phyloP scores from a whole-genome alignment of 2,797 vertebrate genomes.

The Alauda arvensis region DNA sequence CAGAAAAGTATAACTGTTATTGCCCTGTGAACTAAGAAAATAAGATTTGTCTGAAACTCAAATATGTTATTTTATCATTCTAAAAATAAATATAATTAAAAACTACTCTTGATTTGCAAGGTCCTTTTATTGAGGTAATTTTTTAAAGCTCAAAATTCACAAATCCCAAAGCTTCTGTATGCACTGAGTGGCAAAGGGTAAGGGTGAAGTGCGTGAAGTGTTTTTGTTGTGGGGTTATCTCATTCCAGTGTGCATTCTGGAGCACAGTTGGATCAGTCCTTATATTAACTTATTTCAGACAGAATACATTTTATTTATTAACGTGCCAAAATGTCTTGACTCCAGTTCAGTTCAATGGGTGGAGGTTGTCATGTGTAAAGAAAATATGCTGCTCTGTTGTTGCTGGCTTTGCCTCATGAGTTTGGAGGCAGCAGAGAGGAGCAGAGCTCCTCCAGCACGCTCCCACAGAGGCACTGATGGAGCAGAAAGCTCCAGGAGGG shows the following conservation, averaged over 20 bases:
- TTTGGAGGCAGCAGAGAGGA: not conserved
- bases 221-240: not conserved
- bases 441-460: not conserved
- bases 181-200: not conserved
- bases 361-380: not conserved
- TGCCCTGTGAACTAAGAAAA: not conserved
- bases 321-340: not conserved
- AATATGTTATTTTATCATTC: not conserved
- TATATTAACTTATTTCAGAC: not conserved
- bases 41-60: not conserved
- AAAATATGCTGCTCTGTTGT: not conserved
- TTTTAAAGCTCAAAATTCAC: not conserved
- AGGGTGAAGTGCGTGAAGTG: not conserved
- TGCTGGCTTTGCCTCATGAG: not conserved
- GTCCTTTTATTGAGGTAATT: not conserved
- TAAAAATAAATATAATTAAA: not conserved
- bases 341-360: not conserved
- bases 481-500: not conserved
- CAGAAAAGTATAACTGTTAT: not conserved
- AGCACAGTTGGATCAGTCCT: not conserved
- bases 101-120: not conserved
- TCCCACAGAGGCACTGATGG: not conserved
- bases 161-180: not conserved
- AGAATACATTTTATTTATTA: not conserved
- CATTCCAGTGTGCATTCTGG: not conserved